phyloP scores from a whole-genome alignment of 1,140 invertebrate genomes.

The Branchinecta lynchi region DNA sequence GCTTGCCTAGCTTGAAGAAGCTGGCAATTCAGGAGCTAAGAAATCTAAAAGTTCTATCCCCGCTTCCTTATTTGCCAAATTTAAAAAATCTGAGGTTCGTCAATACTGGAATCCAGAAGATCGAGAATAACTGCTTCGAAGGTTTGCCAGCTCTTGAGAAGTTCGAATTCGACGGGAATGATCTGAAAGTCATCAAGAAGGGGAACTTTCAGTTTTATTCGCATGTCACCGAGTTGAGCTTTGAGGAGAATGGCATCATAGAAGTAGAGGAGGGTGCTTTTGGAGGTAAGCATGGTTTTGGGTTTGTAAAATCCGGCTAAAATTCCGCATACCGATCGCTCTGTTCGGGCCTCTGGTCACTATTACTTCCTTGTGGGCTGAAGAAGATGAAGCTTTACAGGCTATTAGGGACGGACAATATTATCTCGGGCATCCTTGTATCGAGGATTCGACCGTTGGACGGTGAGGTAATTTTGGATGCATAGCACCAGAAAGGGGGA shows the following conservation, averaged over 20 bases:
- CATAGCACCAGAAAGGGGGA: too few relatives aligned
- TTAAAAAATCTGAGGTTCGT: not conserved
- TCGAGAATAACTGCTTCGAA: not conserved
- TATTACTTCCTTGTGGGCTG: too few relatives aligned
- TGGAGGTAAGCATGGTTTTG: not conserved
- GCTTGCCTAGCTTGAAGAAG: not conserved
- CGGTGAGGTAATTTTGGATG: too few relatives aligned
- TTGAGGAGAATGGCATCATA: not conserved
- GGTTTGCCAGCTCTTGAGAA: not conserved
- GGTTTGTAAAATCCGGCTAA: too few relatives aligned
- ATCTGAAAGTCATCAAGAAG: not conserved
- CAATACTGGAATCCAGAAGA: not conserved
- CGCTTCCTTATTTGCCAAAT: slow-evolving; percentile 9
- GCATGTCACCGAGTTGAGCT: not conserved
- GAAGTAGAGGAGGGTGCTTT: not conserved
- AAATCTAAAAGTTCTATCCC: not conserved
- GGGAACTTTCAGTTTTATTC: not conserved
- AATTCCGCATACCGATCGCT: too few relatives aligned
- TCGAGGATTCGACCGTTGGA: too few relatives aligned
- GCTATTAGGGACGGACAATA: too few relatives aligned
- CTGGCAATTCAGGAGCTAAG: not conserved
- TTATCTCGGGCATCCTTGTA: too few relatives aligned
- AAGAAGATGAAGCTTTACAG: too few relatives aligned
- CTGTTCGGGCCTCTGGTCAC: too few relatives aligned
- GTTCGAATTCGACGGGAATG: not conserved